Conservation (phyloP, 2,797 vertebrate genomes). For the Fundulus diaphanus region DNA sequence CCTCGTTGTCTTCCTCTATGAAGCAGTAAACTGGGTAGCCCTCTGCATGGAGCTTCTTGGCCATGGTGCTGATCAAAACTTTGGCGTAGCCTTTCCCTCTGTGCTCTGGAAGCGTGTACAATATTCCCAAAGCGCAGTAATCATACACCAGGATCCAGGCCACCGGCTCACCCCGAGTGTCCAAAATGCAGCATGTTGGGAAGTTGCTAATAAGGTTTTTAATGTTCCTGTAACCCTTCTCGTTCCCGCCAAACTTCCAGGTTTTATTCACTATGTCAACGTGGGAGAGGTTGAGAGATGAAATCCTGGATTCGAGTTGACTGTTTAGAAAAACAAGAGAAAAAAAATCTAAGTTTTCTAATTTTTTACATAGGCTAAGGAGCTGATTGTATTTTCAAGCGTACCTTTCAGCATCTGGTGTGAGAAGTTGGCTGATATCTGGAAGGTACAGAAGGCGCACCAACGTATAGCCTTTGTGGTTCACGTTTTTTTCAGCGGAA, state of each 20-base stretch:
- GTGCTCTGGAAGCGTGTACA: slow-evolving; percentile 75
- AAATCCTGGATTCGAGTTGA: slow-evolving; percentile 62
- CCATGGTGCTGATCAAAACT: slow-evolving; percentile 55
- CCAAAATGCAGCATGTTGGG: slow-evolving; percentile 67
- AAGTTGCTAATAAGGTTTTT: slow-evolving; percentile 57
- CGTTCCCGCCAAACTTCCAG: slow-evolving; percentile 74
- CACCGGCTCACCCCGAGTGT: slow-evolving; percentile 56
- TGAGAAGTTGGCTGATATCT: slow-evolving; percentile 46
- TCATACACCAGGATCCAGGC: slow-evolving; percentile 73
- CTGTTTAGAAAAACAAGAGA: slow-evolving; percentile 20
- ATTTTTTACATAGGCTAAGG: not conserved
- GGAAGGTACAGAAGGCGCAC: slow-evolving; percentile 64
- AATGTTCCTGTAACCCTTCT: slow-evolving; percentile 40
- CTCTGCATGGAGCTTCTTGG: slow-evolving; percentile 59
- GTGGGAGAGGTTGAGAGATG: slow-evolving; percentile 60
- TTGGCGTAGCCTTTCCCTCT: slow-evolving; percentile 74
- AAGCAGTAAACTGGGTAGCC: slow-evolving; percentile 72
- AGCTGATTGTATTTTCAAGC: not conserved
- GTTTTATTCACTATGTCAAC: slow-evolving; percentile 69
- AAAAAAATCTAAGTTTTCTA: not conserved
- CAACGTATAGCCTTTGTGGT: not conserved
- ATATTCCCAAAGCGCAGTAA: slow-evolving; percentile 57
- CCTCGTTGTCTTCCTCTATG: slow-evolving; percentile 71
- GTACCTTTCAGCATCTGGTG: slow-evolving; percentile 53
- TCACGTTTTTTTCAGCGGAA: slow-evolving; percentile 39